Evolutionary conservation across 2,888 invertebrate genomes (phyloP).

Genomic region (Microctonus brassicae): DNA sequence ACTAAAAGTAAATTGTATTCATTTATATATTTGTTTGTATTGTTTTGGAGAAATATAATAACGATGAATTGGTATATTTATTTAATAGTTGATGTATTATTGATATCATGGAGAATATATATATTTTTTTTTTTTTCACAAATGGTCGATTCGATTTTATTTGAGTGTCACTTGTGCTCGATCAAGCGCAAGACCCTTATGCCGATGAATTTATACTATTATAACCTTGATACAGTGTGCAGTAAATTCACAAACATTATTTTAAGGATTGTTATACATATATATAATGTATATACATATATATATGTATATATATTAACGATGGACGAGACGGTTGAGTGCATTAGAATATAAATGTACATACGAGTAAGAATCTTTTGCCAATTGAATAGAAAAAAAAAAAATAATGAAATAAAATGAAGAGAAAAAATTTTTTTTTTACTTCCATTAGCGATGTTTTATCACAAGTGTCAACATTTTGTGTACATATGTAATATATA

Average conservation of each 20-base stretch:
- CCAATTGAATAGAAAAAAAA: not conserved
- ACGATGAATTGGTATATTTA: too few species aligned
- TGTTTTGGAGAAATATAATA: too few species aligned
- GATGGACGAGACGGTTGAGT: not conserved
- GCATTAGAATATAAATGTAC: not conserved
- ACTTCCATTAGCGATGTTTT: constrained; percentile 51
- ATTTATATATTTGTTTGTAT: too few species aligned
- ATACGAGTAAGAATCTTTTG: not conserved
- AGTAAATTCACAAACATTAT: not conserved
- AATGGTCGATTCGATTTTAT: constrained; percentile 1
- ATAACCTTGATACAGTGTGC: not conserved
- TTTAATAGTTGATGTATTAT: not conserved
- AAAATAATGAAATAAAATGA: constrained; percentile 40
- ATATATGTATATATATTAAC: not conserved
- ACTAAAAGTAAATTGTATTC: not conserved
- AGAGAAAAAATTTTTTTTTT: too few species aligned
- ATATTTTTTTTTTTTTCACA: not conserved
- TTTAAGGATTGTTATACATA: not conserved
- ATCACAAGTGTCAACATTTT: constrained; percentile 45
- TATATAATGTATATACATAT: not conserved
- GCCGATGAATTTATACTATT: not conserved
- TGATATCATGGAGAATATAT: not conserved
- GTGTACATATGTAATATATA: too few species aligned
- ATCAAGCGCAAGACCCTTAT: constrained; percentile 2
- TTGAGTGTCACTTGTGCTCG: constrained; percentile 1